Base-by-base conservation (phyloP, 2,797 vertebrate genomes). In the Acridotheres tristis region DNA sequence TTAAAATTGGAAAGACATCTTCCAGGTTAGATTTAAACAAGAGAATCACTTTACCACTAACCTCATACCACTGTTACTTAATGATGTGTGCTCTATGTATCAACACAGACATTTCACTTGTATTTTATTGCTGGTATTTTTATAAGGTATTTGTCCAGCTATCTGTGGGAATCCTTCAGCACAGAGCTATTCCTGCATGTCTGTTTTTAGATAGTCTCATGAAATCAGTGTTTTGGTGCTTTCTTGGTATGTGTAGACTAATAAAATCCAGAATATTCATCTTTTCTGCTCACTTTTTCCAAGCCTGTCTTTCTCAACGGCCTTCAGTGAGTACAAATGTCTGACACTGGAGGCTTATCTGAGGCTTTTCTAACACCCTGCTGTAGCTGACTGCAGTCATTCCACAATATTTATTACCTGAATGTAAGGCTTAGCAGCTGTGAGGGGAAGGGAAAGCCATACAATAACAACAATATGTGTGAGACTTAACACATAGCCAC, bases 121-220 rank as follows among this genome's bases (percentile, higher is more conserved):
- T 48, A 23, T 83, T 93, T 96, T 85, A 90, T 22, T 74, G 69
- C 43, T 96, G 88, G 50, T 67, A 62, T 89, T 91, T 95, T 97
- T 94, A 86, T 81, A 95, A 88, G 48, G 42, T 92, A 62, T 89
- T 97, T 88, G 34, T 67, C 59, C 92, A 77, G 86, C 50, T 94
- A 36, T 95, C 88, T 95, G 53, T 90, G 89, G 76, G 69, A 78
- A 92, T 89, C 78, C 63, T 78, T 96, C 86, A 85, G 63, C 67
- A 43, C 79, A 72, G 91, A 96, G 71, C 67, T 93, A 51, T 94
- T 90, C 71, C 71, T 68, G n/a, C 54, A 18, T 12, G 34, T 72
- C 57, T 97, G 19, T 50, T 89, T 94, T 94, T 73, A 51, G 55
- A 17, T 7, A 79, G 17, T 45, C 71, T 89, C 15, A 57, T 55